Evolutionary conservation across 1,140 invertebrate genomes (phyloP), one percentile per base, ranked within the genome.

Genomic region (Maniola jurtina): DNA sequence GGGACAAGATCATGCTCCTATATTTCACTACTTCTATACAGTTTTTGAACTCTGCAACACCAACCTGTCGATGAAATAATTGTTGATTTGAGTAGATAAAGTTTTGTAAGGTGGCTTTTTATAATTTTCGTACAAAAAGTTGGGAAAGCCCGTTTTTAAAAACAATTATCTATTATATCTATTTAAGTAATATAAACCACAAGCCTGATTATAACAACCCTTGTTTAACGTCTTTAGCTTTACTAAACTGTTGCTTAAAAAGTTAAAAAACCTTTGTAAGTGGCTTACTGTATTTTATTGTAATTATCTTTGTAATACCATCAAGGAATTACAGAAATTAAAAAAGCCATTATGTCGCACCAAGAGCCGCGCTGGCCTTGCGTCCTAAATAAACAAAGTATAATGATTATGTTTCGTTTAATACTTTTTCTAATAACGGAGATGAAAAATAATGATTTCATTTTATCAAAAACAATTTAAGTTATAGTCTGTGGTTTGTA

Each of bases 291-390:
- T 9, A 52, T 25, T 16, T 52, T 25, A 52, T 52, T 52, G 48
- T 52, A 15, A 52, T 52, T 52, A 52, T 52, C 48, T 52, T 25
- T 15, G 14, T 52, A 52, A 52, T 52, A 52, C 48, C 48, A 52
- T 52, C 48, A 52, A 52, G 48, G 48, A 52, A 48, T 25, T 16
- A 25, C 48, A 52, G 48, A 52, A 52, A 52, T 52, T 52, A 52
- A 52, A 52, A 52, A 52, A 52, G 48, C 8, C 48, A 52, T 52
- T 25, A 52, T 25, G 14, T 52, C 48, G 14, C 48, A 15, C 14
- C 7, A 25, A 25, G 6, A 8, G 10, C 16, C 8, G 2, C 48
- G 14, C 15, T 16, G 15, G 14, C 14, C 48, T 15, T 9, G 14
- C 8, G 48, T 16, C 48, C 48, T 52, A 52, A 52, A 25, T 52